Percentiles rank a stretch among this genome's conserved stretches.
Evolutionary conservation across 1,140 invertebrate genomes (phyloP).

Genomic region (Calycopis cecrops): DNA sequence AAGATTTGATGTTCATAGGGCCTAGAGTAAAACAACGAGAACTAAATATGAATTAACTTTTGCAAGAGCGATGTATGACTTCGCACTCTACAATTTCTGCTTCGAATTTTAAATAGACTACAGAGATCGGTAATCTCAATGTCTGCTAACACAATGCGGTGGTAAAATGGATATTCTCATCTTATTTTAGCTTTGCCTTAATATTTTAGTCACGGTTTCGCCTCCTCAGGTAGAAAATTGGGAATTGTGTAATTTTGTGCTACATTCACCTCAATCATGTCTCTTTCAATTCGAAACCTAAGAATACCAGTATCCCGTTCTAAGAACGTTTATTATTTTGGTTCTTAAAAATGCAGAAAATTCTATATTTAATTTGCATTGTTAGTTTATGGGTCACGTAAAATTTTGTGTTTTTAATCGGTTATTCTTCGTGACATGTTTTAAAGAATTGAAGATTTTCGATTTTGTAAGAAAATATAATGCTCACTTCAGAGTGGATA

Average conservation of each 20-base stretch:
- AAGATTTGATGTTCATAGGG: too few species aligned
- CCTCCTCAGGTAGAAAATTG: slow-evolving; percentile 68
- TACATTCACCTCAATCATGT: slow-evolving; percentile 50
- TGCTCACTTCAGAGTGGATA: too few species aligned
- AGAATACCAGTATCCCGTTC: slow-evolving; percentile 1
- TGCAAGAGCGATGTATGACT: slow-evolving; percentile 49
- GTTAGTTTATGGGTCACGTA: too few species aligned
- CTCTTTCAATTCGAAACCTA: slow-evolving; percentile 32
- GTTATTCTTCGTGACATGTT: too few species aligned
- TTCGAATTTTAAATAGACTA: slow-evolving; percentile 65
- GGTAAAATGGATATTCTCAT: slow-evolving; percentile 59
- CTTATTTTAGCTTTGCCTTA: slow-evolving; percentile 59
- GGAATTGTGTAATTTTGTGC: slow-evolving; percentile 59
- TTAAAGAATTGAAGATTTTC: too few species aligned
- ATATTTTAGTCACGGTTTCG: slow-evolving; percentile 66
- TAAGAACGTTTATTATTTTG: too few species aligned
- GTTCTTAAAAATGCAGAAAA: too few species aligned
- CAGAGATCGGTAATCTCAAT: slow-evolving; percentile 64
- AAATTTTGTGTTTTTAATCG: too few species aligned
- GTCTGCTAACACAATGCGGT: slow-evolving; percentile 58
- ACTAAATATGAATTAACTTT: slow-evolving; percentile 61
- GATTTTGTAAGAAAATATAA: too few species aligned
- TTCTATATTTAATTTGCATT: too few species aligned
- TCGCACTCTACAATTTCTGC: slow-evolving; percentile 51
- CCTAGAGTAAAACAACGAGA: slow-evolving; percentile 32